Conservation (phyloP, 2,797 vertebrate genomes). For the Lutjanus campechanus region DNA sequence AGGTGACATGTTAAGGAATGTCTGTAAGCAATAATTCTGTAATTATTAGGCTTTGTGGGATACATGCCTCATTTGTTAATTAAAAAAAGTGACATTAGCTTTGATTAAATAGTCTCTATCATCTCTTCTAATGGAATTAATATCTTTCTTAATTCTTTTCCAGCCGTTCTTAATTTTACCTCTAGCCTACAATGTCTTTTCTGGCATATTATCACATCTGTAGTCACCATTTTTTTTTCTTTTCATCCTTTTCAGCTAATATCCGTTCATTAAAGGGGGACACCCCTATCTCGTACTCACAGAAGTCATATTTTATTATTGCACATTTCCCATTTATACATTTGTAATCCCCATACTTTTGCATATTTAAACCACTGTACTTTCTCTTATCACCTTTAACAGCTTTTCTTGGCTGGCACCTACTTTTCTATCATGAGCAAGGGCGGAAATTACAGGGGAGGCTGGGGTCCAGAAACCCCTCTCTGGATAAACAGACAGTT, state of each 20-base stretch:
- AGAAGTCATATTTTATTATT: not conserved
- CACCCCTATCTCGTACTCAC: not conserved
- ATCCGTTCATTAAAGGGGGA: not conserved
- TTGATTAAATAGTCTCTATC: not conserved
- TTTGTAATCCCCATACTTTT: not conserved
- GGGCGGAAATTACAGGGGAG: too few species aligned
- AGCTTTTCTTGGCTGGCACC: not conserved
- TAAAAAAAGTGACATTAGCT: conserved; percentile 5
- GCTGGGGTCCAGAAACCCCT: too few species aligned
- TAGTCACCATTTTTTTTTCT: not conserved
- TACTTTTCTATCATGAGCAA: not conserved
- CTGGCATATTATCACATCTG: not conserved
- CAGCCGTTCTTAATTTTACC: not conserved
- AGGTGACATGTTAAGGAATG: too few species aligned
- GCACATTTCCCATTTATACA: not conserved
- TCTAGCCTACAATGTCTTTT: not conserved
- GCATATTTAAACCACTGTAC: not conserved
- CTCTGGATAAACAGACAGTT: too few species aligned
- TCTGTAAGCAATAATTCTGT: too few species aligned
- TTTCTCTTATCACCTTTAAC: not conserved
- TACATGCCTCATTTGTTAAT: too few species aligned
- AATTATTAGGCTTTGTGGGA: too few species aligned
- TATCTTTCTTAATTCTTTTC: too few species aligned
- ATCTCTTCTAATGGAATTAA: too few species aligned
- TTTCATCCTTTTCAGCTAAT: not conserved